Percentiles rank a stretch among this genome's conserved stretches.
Evolutionary conservation across 2,888 invertebrate species (phyloP).

Genomic region (Operophtera brumata): DNA sequence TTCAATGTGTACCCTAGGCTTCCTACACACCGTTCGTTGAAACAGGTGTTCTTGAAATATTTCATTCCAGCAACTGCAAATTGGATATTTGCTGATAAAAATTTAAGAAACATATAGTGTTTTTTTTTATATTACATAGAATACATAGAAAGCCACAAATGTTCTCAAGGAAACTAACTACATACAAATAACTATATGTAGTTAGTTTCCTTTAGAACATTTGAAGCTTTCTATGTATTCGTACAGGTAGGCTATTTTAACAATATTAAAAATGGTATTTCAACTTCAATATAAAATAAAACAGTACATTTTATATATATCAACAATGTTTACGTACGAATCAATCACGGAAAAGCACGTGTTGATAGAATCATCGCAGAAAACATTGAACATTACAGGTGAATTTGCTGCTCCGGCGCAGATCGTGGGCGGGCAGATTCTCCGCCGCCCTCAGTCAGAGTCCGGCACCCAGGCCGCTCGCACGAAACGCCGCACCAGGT

Average conservation of each 20-base stretch:
- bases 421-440: slow-evolving; percentile 62
- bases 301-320: too few relatives aligned
- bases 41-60: slow-evolving; percentile 21
- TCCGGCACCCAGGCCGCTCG: slow-evolving; percentile 75
- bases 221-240: too few relatives aligned
- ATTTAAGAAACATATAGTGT: too few relatives aligned
- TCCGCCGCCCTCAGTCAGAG: slow-evolving; percentile 64
- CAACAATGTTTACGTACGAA: slow-evolving; percentile 27
- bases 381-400: slow-evolving; percentile 68
- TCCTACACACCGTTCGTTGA: slow-evolving; percentile 16
- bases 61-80: not conserved
- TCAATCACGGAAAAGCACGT: slow-evolving; percentile 37
- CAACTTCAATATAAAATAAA: too few relatives aligned
- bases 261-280: too few relatives aligned
- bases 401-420: slow-evolving; percentile 48
- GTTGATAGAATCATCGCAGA: slow-evolving; percentile 42
- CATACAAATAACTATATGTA: too few relatives aligned
- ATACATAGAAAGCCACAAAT: not conserved
- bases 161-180: not conserved
- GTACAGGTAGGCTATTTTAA: too few relatives aligned
- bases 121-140: too few relatives aligned
- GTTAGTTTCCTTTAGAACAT: too few relatives aligned
- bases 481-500: slow-evolving; percentile 80
- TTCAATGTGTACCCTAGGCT: not conserved
- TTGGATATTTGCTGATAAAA: not conserved